phyloP scores from a whole-genome alignment of 2,888 invertebrate genomes.

The Iselma pallidipennis region DNA sequence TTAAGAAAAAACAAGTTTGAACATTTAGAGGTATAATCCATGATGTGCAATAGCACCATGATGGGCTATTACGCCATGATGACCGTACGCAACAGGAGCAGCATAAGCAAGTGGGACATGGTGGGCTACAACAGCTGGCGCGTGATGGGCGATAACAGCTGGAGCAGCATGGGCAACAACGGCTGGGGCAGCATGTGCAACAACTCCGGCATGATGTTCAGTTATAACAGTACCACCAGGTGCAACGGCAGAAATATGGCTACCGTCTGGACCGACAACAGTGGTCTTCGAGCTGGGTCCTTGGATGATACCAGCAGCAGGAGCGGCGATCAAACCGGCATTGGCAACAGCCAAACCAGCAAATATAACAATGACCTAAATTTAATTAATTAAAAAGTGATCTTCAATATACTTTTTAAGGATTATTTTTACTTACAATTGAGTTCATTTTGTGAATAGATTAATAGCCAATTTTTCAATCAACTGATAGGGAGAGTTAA shows the following conservation, averaged over 20 bases:
- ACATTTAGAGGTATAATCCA: no score
- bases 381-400: not conserved
- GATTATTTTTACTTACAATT: constrained; percentile 28
- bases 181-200: constrained; percentile 3
- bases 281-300: constrained; percentile 39
- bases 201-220: constrained; percentile 9
- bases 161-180: constrained; percentile 12
- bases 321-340: constrained; percentile 27
- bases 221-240: constrained; percentile 1
- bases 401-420: not conserved
- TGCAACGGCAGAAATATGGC: not conserved
- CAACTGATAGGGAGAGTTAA: not conserved
- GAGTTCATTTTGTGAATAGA: constrained; percentile 28
- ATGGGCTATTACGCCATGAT: not conserved
- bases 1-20: no score
- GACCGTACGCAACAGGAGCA: constrained; percentile 14
- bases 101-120: constrained; percentile 23
- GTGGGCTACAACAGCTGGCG: constrained; percentile 8
- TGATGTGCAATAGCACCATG: not conserved
- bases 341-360: constrained; percentile 30
- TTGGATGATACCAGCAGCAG: constrained; percentile 31
- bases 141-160: constrained; percentile 6
- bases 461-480: not conserved
- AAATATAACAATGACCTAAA: constrained; percentile 26
- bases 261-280: not conserved